Evolutionary conservation across 2,797 vertebrate genomes (phyloP).

Genomic region (Lepus townsendii): DNA sequence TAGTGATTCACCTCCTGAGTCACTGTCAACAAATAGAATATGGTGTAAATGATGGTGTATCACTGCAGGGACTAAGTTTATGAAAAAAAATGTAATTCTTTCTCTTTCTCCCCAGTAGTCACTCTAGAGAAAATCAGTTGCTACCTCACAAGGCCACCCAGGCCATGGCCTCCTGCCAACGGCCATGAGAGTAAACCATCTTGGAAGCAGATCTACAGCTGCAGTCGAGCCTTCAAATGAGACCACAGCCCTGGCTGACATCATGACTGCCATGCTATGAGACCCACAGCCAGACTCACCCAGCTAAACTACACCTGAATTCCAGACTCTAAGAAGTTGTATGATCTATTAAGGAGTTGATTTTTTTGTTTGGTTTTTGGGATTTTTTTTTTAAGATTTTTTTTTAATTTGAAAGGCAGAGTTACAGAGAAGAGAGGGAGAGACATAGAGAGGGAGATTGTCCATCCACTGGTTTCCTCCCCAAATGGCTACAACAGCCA

Average conservation of each 20-base stretch:
- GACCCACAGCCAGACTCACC: neutral
- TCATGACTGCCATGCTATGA: neutral
- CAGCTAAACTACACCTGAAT: neutral
- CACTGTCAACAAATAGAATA: neutral
- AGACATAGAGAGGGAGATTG: too few relatives aligned
- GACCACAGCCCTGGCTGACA: neutral
- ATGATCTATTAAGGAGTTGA: neutral
- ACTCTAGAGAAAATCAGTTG: slow-evolving; percentile 19
- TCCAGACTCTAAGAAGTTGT: neutral
- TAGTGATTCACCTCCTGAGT: slow-evolving; percentile 8
- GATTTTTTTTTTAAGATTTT: neutral
- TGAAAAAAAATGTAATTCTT: neutral
- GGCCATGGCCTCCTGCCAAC: neutral
- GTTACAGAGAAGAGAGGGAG: too few relatives aligned
- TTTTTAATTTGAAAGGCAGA: too few relatives aligned
- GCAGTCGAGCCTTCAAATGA: neutral
- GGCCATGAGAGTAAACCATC: neutral
- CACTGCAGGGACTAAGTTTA: neutral
- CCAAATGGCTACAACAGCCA: too few relatives aligned
- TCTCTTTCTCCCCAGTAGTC: neutral
- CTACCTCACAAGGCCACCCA: neutral
- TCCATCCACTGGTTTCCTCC: too few relatives aligned
- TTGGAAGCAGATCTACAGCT: neutral
- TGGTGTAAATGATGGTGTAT: neutral
- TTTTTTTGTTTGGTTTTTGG: too few relatives aligned